Conservation (phyloP, 1,140 invertebrate species). For the Saccostrea echinata region DNA sequence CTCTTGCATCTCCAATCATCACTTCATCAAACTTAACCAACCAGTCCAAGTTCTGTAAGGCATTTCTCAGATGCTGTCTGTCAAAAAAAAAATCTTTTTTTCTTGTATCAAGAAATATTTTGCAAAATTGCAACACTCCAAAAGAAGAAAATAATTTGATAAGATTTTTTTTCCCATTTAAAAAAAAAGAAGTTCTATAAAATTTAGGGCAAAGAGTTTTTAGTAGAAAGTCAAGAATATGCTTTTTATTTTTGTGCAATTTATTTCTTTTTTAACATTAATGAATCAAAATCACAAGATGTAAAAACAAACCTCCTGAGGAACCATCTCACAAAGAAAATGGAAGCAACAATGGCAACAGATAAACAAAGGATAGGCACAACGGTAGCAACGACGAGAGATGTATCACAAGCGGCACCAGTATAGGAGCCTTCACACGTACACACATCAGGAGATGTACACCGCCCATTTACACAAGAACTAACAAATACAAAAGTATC, state of each 20-base stretch:
- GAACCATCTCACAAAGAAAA: constrained; percentile 55
- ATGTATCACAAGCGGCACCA: constrained; percentile 42
- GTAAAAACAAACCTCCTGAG: constrained; percentile 49
- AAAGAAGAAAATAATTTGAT: no score
- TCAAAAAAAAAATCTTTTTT: not conserved
- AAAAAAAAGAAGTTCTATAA: no score
- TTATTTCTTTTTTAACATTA: no score
- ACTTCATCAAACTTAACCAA: constrained; percentile 62
- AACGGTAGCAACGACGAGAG: constrained; percentile 43
- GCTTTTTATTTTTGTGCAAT: no score
- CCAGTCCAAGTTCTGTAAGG: constrained; percentile 62
- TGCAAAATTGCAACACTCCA: no score
- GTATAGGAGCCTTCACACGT: constrained; percentile 56
- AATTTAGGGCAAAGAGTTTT: no score
- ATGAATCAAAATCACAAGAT: not conserved
- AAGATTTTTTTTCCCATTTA: no score
- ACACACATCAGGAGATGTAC: constrained; percentile 56
- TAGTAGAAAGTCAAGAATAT: no score
- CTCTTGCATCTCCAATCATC: constrained; percentile 53
- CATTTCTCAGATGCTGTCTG: constrained; percentile 48
- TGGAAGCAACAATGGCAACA: constrained; percentile 22
- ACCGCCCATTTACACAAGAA: constrained; percentile 51
- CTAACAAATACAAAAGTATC: not conserved
- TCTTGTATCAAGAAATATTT: not conserved
- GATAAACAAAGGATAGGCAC: constrained; percentile 44